Evolutionary conservation across 2,113 vertebrate genomes (phyloP), one percentile per base, ranked within the genome.

Genomic region (Eublepharis macularius): DNA sequence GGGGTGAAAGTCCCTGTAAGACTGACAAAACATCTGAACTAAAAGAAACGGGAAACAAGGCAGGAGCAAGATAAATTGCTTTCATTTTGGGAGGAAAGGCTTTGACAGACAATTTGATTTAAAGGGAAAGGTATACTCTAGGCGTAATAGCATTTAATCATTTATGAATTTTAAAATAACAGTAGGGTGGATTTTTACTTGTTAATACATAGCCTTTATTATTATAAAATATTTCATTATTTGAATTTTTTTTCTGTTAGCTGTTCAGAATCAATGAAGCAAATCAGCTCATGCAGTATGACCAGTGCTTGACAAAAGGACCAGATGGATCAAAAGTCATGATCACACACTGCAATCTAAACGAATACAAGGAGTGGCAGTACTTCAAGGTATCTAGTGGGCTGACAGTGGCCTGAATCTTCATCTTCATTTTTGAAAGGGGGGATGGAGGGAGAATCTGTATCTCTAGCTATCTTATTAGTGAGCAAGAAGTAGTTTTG

Each of bases 211-310:
- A 68, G 9, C 65, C 72, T 63, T 85, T 86, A 0, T 8, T 74
- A 11, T 82, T 74, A 39, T 87, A 4, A 32, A 70, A 93, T 88
- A 26, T 73, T 36, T 0, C 7, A 3, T 68, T 76, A 65, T 43
- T 85, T 29, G 24, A 36, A 6, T 47, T 65, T 84, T 73, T 88
- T 88, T 65, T 90, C 32, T 54, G 32, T 81, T 87, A 99, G 99
- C 96, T 99, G 90, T 99, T 99, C 95, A 97, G 99, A 91, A 98
- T 99, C 91, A 99, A 99, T 17, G 98, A 99, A 93, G 99, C 97
- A 3, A 98, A 98, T 94, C 99, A 99, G 90, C 93, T 99, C 86
- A 99, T 99, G 98, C 99, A 99, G 86, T 99, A 99, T 0, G 98
- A 99, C 91, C 99, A 99, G 92, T 99, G 99, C 93, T 94, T 99